Evolutionary conservation across 2,888 invertebrate species (phyloP).

Genomic region (Andrena trimmerana): DNA sequence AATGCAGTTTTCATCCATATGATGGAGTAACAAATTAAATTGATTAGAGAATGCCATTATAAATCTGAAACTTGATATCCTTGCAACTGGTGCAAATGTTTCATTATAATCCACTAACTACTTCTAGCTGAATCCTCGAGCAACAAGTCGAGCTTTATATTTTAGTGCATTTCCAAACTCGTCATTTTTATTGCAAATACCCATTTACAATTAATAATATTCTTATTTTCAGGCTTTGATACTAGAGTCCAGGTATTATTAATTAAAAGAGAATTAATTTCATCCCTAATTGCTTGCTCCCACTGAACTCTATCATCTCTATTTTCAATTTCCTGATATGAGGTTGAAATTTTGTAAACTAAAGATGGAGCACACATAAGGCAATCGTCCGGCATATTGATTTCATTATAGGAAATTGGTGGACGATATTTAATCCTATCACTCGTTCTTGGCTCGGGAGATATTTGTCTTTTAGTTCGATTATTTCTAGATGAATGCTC

Average conservation of each 20-base stretch:
- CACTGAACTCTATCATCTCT: slow-evolving; percentile 3
- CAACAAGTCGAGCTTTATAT: slow-evolving; percentile 56
- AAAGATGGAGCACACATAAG: slow-evolving; percentile 1
- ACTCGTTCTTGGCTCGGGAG: background rate
- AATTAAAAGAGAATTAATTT: slow-evolving; percentile 26
- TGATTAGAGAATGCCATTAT: slow-evolving; percentile 59
- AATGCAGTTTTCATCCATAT: slow-evolving; percentile 54
- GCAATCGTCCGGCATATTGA: background rate
- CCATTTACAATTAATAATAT: slow-evolving; percentile 25
- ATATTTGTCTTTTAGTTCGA: slow-evolving; percentile 5
- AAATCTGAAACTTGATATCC: slow-evolving; percentile 55
- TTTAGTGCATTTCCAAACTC: slow-evolving; percentile 44
- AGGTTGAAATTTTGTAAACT: slow-evolving; percentile 1
- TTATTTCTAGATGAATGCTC: background rate
- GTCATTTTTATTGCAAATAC: slow-evolving; percentile 41
- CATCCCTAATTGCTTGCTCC: slow-evolving; percentile 7
- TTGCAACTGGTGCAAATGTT: no score
- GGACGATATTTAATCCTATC: background rate
- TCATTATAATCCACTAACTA: slow-evolving; percentile 52
- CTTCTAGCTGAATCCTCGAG: slow-evolving; percentile 52
- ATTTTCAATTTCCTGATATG: slow-evolving; percentile 13
- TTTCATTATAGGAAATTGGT: slow-evolving; percentile 3
- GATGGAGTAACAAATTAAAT: slow-evolving; percentile 46
- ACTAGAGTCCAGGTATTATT: slow-evolving; percentile 18
- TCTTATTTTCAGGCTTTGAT: background rate